A percentile compares a stretch with the other conserved stretches of the same genome.
Evolutionary conservation across 2,113 vertebrate genomes (phyloP).

Genomic region (Solea senegalensis): DNA sequence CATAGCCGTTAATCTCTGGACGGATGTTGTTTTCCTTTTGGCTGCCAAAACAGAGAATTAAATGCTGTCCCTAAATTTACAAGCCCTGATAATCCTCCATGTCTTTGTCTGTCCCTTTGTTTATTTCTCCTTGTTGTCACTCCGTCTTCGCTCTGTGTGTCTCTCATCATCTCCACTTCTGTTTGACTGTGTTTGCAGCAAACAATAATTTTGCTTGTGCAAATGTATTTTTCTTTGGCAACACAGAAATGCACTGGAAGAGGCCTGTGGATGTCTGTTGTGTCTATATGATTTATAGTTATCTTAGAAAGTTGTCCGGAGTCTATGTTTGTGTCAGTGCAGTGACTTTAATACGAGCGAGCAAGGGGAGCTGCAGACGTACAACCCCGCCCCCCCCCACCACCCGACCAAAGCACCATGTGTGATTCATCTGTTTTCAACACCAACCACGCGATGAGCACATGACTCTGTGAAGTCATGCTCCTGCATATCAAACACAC

Average conservation of each 20-base stretch:
- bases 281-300: constrained; percentile 12
- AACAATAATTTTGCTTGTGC: constrained; percentile 22
- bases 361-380: background rate
- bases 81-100: background rate
- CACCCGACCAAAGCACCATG: background rate
- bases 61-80: background rate
- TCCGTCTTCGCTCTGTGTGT: background rate
- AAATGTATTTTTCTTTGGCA: constrained; percentile 19
- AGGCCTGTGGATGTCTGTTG: background rate
- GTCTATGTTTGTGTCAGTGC: background rate
- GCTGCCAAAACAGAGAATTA: constrained; percentile 9
- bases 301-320: background rate
- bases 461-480: background rate
- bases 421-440: background rate
- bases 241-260: background rate
- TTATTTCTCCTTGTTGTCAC: background rate
- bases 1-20: constrained; percentile 10
- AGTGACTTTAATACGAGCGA: background rate
- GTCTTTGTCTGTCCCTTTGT: constrained; percentile 1
- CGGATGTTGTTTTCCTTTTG: background rate
- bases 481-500: background rate
- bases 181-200: constrained; percentile 19
- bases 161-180: constrained; percentile 3
- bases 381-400: background rate
- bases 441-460: background rate